Base-by-base conservation (phyloP, 2,888 invertebrate genomes). In the Aplocera efformata region DNA sequence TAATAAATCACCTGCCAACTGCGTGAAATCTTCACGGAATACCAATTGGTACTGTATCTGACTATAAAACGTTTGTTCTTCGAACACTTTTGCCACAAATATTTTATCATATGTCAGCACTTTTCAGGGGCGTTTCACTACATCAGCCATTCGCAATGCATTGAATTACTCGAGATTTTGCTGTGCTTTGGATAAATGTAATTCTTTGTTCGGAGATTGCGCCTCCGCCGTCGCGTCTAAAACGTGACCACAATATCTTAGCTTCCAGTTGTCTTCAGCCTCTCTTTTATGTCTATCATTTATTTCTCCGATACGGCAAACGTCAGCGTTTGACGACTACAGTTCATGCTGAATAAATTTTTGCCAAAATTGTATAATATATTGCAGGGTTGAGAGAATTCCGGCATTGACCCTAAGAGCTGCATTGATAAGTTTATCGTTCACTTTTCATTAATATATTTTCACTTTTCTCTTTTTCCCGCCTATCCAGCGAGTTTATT, bases 291-390 rank as follows among this genome's bases (percentile, higher is more conserved):
- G 77, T 80, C 81, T 80, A 77, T 84, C 81, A 84, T 83, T 83
- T 84, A 80, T 85, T 81, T 75, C 68, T 73, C 62, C 72, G 72
- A 81, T 82, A 79, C 76, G 74, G 37, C 72, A 65, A 69, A 75
- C 80, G 82, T 85, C 79, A 85, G 84, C 84, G 58, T 78, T 85
- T 79, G 85, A 85, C 86, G 82, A 85, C 78, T 82, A 79, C 79
- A 80, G 81, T 84, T 79, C 75, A 79, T 80, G 76, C 63, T 72
- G 78, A 79, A 80, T 83, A 83, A 82, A 85, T 82, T 79, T 76
- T 72, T 72, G 70, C 74, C 77, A 72, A 81, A 83, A 79, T 80
- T 76, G 78, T 76, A 68, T 70, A n/a, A n/a, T n/a, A n/a, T n/a
- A n/a, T n/a, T n/a, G n/a, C n/a, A n/a, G n/a, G n/a, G 73, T 72